Evolutionary conservation across 2,113 vertebrate genomes (phyloP), one percentile per base, ranked within the genome.

Genomic region (Rhegmatorhina hoffmannsi): DNA sequence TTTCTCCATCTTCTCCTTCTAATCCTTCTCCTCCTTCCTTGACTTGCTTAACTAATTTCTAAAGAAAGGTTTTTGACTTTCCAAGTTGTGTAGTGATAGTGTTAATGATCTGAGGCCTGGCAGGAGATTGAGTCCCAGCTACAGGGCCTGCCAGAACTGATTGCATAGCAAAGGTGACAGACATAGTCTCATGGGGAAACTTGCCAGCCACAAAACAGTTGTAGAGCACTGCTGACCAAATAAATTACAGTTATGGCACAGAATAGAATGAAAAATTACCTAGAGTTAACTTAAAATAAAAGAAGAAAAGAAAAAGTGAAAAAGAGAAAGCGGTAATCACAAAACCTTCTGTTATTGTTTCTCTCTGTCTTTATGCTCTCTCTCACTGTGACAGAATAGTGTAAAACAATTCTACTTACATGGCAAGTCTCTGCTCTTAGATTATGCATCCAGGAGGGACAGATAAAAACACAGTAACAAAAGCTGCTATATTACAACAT

Each of bases 121-220:
- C 66, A 91, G 56, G 80, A 94, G 34, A 64, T 10, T 89, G 82
- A 89, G 73, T 92, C 78, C 40, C 59, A 80, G 38, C 60, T 87
- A 23, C 1, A 3, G 17, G 31, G 21, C 24, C 60, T 92, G 79
- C 66, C 72, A 93, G 66, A 68, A 60, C 1, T 84, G 78, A 76
- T 67, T 80, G 17, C 11, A 67, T 29, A 91, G n/a, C 60, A 79
- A 64, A 92, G 60, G 75, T 94, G 89, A 78, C 82, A 96, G 56
- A 36, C 43, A 23, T 6, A 38, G 34, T 91, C 90, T 79, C 64
- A 1, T 52, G 66, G 76, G 93, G 53, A 89, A 90, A 46, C 49
- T 53, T 89, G 91, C 23, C 82, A 89, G 59, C 49, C 40, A 62
- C 38, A 67, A 59, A 95, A 56, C 29, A 81, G 50, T n/a, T 94